A percentile compares a stretch with the other conserved stretches of the same genome.
Conservation (phyloP, 2,888 invertebrate genomes). For the Rhabditoides inermis region DNA sequence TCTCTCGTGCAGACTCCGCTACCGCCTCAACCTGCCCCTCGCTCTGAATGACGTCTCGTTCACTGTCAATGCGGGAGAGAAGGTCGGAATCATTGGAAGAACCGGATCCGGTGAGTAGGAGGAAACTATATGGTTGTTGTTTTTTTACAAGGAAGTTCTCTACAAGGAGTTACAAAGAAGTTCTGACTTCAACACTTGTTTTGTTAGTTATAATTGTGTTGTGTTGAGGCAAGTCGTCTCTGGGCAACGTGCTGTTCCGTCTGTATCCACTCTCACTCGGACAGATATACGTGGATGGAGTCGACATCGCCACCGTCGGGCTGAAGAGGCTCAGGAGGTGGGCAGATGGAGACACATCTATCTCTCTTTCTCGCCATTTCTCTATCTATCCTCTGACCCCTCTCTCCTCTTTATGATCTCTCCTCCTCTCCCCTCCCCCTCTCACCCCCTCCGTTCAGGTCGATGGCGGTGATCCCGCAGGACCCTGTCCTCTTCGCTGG, state of each 20-base stretch:
- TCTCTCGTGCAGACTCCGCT: conserved; percentile 52
- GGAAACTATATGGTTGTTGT: not conserved
- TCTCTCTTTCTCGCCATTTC: too few relatives aligned
- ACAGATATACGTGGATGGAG: conserved; percentile 36
- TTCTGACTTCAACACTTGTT: not conserved
- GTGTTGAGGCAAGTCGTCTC: conserved; percentile 59
- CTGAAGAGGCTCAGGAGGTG: conserved; percentile 57
- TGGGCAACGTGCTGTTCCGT: conserved; percentile 61
- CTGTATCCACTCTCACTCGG: conserved; percentile 58
- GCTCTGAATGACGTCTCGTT: conserved; percentile 60
- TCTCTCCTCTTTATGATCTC: not conserved
- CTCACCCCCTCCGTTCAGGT: conserved; percentile 5
- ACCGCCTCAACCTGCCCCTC: conserved; percentile 56
- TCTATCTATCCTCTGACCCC: not conserved
- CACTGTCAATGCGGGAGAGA: conserved; percentile 59
- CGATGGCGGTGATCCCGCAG: conserved; percentile 59
- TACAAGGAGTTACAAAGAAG: not conserved
- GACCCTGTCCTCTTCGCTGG: conserved; percentile 63
- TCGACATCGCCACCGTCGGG: conserved; percentile 47
- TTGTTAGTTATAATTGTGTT: not conserved
- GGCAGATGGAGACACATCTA: too few relatives aligned
- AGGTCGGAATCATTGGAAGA: conserved; percentile 61
- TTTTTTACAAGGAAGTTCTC: too few relatives aligned
- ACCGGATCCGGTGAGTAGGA: conserved; percentile 57
- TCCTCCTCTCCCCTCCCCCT: not conserved